Percentiles rank a stretch among this genome's conserved stretches.
Conservation (phyloP, 1,140 invertebrate genomes). For the Globodera rostochiensis region DNA sequence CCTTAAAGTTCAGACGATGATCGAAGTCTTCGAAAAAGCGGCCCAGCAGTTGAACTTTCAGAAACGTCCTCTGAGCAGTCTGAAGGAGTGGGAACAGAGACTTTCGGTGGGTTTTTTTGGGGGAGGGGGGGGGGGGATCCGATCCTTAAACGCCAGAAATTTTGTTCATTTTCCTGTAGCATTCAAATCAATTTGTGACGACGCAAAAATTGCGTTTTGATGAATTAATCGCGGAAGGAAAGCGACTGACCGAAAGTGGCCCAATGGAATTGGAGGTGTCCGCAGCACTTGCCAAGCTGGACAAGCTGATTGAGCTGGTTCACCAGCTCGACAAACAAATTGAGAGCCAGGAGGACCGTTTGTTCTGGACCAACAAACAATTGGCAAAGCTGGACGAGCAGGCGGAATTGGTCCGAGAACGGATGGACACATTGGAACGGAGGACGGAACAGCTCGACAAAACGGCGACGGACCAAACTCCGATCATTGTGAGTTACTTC, state of each 20-base stretch:
- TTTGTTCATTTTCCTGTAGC: conserved; percentile 17
- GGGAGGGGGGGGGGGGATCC: background rate
- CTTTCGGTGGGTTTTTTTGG: conserved; percentile 34
- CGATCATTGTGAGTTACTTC: conserved; percentile 25
- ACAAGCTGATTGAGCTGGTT: conserved; percentile 40
- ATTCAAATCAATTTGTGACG: conserved; percentile 37
- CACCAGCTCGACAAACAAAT: conserved; percentile 27
- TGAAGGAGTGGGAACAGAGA: conserved; percentile 46
- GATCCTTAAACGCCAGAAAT: background rate
- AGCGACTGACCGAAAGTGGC: conserved; percentile 51
- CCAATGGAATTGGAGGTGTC: conserved; percentile 54
- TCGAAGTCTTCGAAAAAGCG: conserved; percentile 36
- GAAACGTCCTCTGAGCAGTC: conserved; percentile 35
- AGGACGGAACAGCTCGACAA: background rate
- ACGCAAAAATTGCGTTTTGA: conserved; percentile 43
- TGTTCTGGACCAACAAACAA: conserved; percentile 1
- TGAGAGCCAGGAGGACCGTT: conserved; percentile 11
- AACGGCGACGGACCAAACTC: conserved; percentile 11
- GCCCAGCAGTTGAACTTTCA: conserved; percentile 46
- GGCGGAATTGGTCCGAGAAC: conserved; percentile 5
- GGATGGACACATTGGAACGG: conserved; percentile 5
- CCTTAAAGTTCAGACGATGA: conserved; percentile 5
- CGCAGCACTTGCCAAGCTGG: conserved; percentile 52
- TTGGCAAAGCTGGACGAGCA: conserved; percentile 13
- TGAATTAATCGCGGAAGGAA: conserved; percentile 48